phyloP scores from a whole-genome alignment of 1,140 invertebrate genomes.

The Melanaphis sacchari region DNA sequence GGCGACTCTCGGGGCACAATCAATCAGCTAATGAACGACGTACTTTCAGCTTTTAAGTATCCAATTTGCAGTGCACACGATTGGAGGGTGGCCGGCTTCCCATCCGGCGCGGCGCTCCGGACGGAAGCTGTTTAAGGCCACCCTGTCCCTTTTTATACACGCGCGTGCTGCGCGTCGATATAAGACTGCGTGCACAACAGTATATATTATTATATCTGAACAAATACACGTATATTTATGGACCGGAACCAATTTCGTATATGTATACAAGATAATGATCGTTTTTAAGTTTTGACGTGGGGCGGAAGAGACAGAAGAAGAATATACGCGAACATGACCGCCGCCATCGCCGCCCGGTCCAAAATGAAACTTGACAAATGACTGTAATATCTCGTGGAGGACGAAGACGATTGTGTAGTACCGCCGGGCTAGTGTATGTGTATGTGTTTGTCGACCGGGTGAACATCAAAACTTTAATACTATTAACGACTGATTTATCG shows the following conservation, averaged over 20 bases:
- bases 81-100: neutral
- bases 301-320: neutral
- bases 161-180: neutral
- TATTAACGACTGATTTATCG: slow-evolving; percentile 57
- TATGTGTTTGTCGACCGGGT: neutral
- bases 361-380: slow-evolving; percentile 52
- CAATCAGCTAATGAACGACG: slow-evolving; percentile 48
- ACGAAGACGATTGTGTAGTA: slow-evolving; percentile 3
- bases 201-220: neutral
- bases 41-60: slow-evolving; percentile 23
- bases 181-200: neutral
- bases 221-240: slow-evolving; percentile 23
- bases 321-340: neutral
- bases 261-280: slow-evolving; percentile 50
- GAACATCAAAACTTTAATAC: slow-evolving; percentile 55
- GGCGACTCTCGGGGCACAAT: neutral
- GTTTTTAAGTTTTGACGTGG: slow-evolving; percentile 13
- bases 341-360: neutral
- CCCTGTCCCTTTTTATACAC: neutral
- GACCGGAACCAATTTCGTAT: slow-evolving; percentile 47
- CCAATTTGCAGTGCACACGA: slow-evolving; percentile 32
- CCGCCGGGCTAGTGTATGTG: neutral
- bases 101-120: neutral
- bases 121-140: slow-evolving; percentile 43
- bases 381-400: neutral